phyloP scores from a whole-genome alignment of 2,888 invertebrate species.

The Lycophotia porphyrea region DNA sequence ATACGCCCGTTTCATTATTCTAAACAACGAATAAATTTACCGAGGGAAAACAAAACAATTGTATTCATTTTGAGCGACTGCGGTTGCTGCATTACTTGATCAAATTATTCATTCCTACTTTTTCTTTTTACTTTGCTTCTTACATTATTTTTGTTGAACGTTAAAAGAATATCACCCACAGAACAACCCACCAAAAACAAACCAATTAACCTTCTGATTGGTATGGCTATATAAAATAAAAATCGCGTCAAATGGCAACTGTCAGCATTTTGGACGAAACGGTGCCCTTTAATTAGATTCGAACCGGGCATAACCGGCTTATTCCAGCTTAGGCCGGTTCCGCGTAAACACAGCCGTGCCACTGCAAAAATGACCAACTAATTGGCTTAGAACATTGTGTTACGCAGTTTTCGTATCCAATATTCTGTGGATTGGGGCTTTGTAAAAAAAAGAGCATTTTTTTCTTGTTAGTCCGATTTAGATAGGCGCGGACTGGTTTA shows the following conservation, averaged over 20 bases:
- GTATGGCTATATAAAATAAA: slow-evolving; percentile 77
- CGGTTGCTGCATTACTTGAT: slow-evolving; percentile 87
- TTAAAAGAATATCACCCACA: slow-evolving; percentile 64
- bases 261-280: slow-evolving; percentile 88
- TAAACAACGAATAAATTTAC: slow-evolving; percentile 89
- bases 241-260: slow-evolving; percentile 84
- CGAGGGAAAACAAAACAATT: slow-evolving; percentile 88
- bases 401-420: slow-evolving; percentile 86
- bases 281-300: slow-evolving; percentile 89
- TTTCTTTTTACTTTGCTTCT: slow-evolving; percentile 69
- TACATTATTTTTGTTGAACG: slow-evolving; percentile 63
- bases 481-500: slow-evolving; percentile 51
- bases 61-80: slow-evolving; percentile 87
- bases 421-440: slow-evolving; percentile 83
- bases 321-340: slow-evolving; percentile 86
- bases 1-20: slow-evolving; percentile 88
- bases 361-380: slow-evolving; percentile 89
- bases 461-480: slow-evolving; percentile 68
- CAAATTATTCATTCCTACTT: slow-evolving; percentile 84
- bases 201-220: slow-evolving; percentile 82
- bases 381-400: slow-evolving; percentile 89
- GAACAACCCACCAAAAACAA: slow-evolving; percentile 75
- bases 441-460: slow-evolving; percentile 75
- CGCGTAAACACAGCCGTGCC: slow-evolving; percentile 82
- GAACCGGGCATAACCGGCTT: slow-evolving; percentile 88